Percentiles rank a stretch among this genome's conserved stretches.
These are phyloP conservation scores for Guaruba guarouba DNA, from an alignment of 2,113 vertebrate genomes.

Conservation along the genomic window DNA sequence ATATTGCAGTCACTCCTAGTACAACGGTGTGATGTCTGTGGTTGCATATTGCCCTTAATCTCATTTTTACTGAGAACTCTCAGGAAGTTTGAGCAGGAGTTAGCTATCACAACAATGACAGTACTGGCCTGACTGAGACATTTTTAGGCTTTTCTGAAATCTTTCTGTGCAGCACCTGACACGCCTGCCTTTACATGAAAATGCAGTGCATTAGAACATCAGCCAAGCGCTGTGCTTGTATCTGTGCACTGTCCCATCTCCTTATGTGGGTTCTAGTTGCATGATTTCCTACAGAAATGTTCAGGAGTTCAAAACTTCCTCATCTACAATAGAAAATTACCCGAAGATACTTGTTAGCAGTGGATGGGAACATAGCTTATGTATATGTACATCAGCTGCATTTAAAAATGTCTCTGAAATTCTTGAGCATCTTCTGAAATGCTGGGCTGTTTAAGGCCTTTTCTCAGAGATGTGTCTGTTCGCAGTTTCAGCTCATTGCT, in stretches of 20 bases:
- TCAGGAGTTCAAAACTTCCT: neutral
- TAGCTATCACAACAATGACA: neutral
- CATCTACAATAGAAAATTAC: neutral
- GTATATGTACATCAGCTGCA: neutral
- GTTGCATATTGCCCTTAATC: neutral
- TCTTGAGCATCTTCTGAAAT: neutral
- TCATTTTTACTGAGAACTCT: neutral
- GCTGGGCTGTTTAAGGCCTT: neutral
- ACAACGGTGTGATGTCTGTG: neutral
- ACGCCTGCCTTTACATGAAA: accelerated
- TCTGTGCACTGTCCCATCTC: neutral
- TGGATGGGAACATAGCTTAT: neutral
- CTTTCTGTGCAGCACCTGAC: neutral
- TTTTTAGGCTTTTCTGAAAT: neutral
- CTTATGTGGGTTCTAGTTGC: neutral
- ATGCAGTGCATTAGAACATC: neutral
- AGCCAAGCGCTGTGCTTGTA: neutral
- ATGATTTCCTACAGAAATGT: neutral
- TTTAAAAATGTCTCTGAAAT: neutral
- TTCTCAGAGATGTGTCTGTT: neutral
- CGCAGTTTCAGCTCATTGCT: neutral
- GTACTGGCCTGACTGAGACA: neutral
- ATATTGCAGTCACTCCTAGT: neutral
- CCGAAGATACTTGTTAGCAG: neutral
- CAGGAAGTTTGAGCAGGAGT: neutral